A percentile compares a stretch with the other conserved stretches of the same genome.
Conservation (phyloP, 2,888 invertebrate species). For the Periphyllus acericola region DNA sequence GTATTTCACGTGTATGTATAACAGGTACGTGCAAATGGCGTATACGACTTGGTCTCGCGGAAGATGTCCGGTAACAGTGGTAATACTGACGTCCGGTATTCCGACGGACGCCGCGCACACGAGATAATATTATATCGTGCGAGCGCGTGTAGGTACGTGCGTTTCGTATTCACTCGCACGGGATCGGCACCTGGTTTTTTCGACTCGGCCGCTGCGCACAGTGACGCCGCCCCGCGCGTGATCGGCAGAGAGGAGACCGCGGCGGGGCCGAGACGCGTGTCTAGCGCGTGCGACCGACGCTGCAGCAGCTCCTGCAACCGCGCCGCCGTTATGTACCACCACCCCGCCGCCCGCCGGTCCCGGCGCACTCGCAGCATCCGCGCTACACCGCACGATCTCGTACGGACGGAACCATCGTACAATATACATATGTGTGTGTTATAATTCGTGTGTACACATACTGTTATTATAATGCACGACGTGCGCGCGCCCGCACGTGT, state of each 20-base stretch:
- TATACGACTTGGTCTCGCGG: no score
- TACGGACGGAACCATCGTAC: background rate
- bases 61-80: no score
- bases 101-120: no score
- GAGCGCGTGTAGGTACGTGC: background rate
- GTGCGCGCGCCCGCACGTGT: background rate
- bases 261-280: slow-evolving; percentile 55
- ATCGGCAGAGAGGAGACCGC: background rate
- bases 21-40: no score
- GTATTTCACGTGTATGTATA: no score
- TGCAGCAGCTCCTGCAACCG: background rate
- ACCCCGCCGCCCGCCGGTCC: background rate
- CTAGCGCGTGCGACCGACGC: slow-evolving; percentile 57
- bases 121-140: background rate
- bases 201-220: background rate
- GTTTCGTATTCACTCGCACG: slow-evolving; percentile 53
- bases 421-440: background rate
- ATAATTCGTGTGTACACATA: background rate
- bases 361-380: slow-evolving; percentile 14
- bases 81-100: no score
- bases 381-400: slow-evolving; percentile 20
- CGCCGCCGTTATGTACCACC: background rate
- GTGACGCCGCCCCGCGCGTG: background rate
- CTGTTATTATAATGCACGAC: no score
- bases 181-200: slow-evolving; percentile 53